A percentile compares a stretch with the other conserved stretches of the same genome.
Evolutionary conservation across 23 tunicate species (phyloP).

Genomic region (Styela clava): DNA sequence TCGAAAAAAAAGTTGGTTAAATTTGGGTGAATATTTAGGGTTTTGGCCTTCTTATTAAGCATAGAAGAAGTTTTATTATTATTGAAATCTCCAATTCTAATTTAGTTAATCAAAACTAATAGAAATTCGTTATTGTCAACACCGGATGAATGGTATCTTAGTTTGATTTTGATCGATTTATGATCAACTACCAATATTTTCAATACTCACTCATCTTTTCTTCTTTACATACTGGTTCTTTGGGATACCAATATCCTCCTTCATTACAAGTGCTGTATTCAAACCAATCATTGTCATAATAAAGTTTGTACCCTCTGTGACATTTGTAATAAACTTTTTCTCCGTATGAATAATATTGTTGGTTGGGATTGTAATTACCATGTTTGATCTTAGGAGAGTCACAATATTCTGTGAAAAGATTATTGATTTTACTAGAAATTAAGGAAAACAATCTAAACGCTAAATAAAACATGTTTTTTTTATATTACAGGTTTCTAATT

Average conservation of each 20-base stretch:
- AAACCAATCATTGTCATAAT: constrained; percentile 9
- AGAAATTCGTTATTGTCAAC: background rate
- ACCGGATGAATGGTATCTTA: no score
- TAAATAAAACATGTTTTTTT: no score
- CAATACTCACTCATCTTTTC: constrained; percentile 7
- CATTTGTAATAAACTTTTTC: constrained; percentile 18
- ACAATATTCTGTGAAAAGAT: constrained; percentile 7
- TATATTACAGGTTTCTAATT: background rate
- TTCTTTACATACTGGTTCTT: constrained; percentile 3
- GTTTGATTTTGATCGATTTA: no score
- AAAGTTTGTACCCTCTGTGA: constrained; percentile 10
- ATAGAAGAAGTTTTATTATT: background rate
- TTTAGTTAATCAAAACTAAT: background rate
- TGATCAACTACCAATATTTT: background rate
- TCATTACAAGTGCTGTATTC: constrained; percentile 2
- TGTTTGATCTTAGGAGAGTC: constrained; percentile 1
- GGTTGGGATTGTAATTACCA: constrained; percentile 6
- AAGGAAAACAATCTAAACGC: background rate
- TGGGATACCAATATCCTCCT: constrained; percentile 14
- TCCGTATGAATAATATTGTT: background rate
- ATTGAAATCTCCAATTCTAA: background rate
- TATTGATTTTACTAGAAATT: background rate
- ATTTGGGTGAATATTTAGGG: background rate
- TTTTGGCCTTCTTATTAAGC: background rate
- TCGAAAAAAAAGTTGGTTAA: background rate